phyloP scores from a whole-genome alignment of 2,888 invertebrate genomes.

The Pterostichus niger region DNA sequence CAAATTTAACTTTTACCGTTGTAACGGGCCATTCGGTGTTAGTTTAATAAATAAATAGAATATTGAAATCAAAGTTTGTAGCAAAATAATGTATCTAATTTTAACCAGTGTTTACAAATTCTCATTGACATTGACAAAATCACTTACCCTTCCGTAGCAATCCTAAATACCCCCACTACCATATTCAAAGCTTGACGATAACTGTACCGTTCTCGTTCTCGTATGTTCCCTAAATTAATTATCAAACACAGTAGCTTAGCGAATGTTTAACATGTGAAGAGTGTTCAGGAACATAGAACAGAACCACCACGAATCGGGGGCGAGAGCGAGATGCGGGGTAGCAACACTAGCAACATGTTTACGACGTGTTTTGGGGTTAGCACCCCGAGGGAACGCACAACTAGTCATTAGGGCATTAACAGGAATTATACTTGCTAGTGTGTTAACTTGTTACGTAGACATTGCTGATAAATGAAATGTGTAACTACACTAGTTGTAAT shows the following conservation, averaged over 20 bases:
- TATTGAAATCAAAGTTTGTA: too few species aligned
- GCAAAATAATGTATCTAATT: too few species aligned
- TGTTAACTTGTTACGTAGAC: conserved; percentile 58
- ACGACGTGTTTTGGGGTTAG: conserved; percentile 71
- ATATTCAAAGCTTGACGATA: conserved; percentile 31
- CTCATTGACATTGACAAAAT: too few species aligned
- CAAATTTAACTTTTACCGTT: too few species aligned
- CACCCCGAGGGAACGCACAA: conserved; percentile 69
- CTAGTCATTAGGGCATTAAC: conserved; percentile 76
- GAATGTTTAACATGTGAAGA: conserved; percentile 60
- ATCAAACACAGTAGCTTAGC: conserved; percentile 61
- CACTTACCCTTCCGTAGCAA: too few species aligned
- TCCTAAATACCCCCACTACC: too few species aligned
- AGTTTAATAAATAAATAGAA: too few species aligned
- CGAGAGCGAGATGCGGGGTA: conserved; percentile 25
- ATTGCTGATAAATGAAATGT: conserved; percentile 61
- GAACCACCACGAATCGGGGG: neutral
- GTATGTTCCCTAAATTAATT: conserved; percentile 60
- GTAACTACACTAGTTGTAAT: conserved; percentile 33
- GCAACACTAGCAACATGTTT: conserved; percentile 68
- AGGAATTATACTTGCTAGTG: conserved; percentile 74
- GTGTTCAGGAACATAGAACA: conserved; percentile 13
- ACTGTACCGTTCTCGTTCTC: conserved; percentile 57
- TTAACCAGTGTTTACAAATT: too few species aligned
- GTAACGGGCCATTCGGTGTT: too few species aligned